Evolutionary conservation across 2,113 vertebrate species (phyloP).

Genomic region (Sclerurus mexicanus): DNA sequence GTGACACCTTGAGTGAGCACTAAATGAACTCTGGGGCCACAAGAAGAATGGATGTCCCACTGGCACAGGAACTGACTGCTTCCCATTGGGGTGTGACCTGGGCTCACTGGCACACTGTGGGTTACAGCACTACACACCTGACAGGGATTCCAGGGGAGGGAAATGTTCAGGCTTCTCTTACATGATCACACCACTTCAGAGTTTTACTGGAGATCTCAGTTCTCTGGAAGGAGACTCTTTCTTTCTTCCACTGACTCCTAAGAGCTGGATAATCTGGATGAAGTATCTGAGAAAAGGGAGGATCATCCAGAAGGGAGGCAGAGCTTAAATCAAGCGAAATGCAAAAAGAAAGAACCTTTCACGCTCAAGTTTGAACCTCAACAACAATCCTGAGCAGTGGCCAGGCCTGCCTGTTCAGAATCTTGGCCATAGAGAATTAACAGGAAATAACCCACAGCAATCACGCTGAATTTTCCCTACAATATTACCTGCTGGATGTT

Average conservation of each 20-base stretch:
- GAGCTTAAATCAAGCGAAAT: neutral
- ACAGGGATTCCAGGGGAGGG: neutral
- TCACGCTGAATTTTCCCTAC: neutral
- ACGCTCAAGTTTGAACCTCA: neutral
- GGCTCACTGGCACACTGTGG: neutral
- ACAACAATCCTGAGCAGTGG: neutral
- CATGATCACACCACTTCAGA: constrained; percentile 76
- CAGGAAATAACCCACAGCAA: neutral
- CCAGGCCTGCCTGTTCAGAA: neutral
- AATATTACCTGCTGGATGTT: neutral
- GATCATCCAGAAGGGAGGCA: constrained; percentile 13
- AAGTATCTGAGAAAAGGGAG: constrained; percentile 76
- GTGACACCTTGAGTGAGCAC: neutral
- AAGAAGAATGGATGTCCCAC: fast-evolving
- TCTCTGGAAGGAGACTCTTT: constrained; percentile 77
- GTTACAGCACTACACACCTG: neutral
- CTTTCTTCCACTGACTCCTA: constrained; percentile 84
- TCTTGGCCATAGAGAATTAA: neutral
- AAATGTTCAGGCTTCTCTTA: constrained; percentile 9
- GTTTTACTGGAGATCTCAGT: constrained; percentile 81
- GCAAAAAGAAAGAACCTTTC: neutral
- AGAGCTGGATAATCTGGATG: constrained; percentile 78
- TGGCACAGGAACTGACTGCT: neutral
- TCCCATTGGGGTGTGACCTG: neutral
- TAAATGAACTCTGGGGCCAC: neutral